Percentiles rank a stretch among this genome's conserved stretches.
Conservation (phyloP, 2,113 vertebrate genomes). For the Apteryx owenii region DNA sequence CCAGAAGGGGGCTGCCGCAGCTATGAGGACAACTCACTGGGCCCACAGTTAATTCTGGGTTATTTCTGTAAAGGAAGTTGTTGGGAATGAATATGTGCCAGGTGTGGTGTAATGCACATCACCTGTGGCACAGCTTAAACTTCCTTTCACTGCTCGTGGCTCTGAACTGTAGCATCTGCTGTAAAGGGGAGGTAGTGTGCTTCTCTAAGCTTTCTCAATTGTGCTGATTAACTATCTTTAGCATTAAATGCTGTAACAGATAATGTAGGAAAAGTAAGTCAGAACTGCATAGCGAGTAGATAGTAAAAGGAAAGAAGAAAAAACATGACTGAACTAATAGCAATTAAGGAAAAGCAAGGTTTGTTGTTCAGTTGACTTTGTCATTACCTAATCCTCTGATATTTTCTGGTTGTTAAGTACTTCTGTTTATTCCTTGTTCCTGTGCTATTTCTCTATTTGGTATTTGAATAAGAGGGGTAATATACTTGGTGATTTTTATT, state of each 20-base stretch:
- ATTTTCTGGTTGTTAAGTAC: not conserved
- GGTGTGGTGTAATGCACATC: not conserved
- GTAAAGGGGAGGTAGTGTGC: not conserved
- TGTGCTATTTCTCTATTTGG: not conserved
- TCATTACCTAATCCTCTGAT: not conserved
- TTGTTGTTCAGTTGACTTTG: not conserved
- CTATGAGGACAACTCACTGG: fast-evolving
- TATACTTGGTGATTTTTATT: not conserved
- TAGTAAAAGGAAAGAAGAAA: not conserved
- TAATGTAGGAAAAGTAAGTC: not conserved
- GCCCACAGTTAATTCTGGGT: not conserved
- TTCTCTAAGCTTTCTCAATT: not conserved
- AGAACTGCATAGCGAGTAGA: not conserved
- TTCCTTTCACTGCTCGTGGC: not conserved
- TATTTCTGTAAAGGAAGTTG: not conserved
- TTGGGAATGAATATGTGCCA: not conserved
- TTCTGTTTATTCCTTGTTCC: not conserved
- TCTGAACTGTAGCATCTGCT: not conserved
- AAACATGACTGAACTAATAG: not conserved
- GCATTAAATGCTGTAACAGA: fast-evolving
- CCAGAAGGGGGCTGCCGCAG: not conserved
- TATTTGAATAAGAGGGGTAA: not conserved
- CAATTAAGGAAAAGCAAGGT: conserved; percentile 18
- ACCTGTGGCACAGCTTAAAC: not conserved
- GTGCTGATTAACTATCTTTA: not conserved